Evolutionary conservation across 2,113 vertebrate species (phyloP).

Genomic region (Columba janthina): DNA sequence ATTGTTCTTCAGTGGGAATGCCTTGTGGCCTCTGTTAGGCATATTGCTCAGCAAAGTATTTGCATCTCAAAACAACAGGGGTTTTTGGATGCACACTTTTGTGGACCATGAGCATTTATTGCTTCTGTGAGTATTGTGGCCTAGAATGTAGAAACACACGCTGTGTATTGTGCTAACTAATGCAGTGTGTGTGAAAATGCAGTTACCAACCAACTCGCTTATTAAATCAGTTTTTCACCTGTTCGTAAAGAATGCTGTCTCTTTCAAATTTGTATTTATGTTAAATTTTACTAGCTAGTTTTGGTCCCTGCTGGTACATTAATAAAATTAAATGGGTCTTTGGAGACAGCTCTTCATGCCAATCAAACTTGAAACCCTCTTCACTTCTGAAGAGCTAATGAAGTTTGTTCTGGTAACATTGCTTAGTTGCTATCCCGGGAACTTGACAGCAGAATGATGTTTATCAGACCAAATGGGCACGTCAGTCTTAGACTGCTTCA

Average conservation of each 20-base stretch:
- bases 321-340: neutral
- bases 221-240: neutral
- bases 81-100: neutral
- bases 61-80: neutral
- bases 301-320: neutral
- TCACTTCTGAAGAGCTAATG: neutral
- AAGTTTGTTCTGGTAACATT: neutral
- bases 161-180: neutral
- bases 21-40: neutral
- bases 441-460: neutral
- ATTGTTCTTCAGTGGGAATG: neutral
- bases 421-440: neutral
- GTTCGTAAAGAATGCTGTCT: neutral
- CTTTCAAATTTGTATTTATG: neutral
- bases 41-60: neutral
- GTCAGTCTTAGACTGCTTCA: neutral
- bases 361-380: neutral
- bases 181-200: neutral
- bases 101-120: neutral
- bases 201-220: rapidly evolving
- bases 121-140: neutral
- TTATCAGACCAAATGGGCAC: neutral
- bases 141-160: neutral
- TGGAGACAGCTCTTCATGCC: neutral
- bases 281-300: neutral